Evolutionary conservation across 1,140 invertebrate genomes (phyloP).

Genomic region (Babylonia areolata): DNA sequence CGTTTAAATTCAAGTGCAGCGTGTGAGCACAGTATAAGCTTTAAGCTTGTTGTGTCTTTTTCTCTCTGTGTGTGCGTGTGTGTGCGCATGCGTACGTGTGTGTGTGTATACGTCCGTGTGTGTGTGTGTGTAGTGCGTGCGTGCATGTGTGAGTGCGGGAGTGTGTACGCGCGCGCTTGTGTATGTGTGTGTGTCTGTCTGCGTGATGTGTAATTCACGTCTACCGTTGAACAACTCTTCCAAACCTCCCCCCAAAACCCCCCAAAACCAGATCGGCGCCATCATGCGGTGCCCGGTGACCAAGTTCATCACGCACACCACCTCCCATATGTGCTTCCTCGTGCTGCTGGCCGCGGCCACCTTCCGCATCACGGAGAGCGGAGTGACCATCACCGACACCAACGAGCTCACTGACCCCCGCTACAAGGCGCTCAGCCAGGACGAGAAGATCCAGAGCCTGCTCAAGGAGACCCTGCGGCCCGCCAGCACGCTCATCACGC

Average conservation of each 20-base stretch:
- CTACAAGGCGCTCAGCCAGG: constrained; percentile 62
- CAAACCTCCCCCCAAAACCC: background rate
- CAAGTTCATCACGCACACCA: constrained; percentile 95
- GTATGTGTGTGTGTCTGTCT: background rate
- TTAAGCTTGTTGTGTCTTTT: background rate
- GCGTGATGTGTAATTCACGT: background rate
- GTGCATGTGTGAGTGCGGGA: background rate
- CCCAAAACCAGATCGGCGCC: constrained; percentile 81
- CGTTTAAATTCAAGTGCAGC: too few relatives aligned
- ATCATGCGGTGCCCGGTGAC: constrained; percentile 98
- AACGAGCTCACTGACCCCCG: constrained; percentile 57
- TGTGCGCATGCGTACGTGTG: background rate
- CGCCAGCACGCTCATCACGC: constrained; percentile 72
- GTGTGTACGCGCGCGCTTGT: background rate
- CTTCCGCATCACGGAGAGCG: constrained; percentile 72
- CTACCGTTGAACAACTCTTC: background rate
- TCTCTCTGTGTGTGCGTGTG: background rate
- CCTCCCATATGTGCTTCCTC: constrained; percentile 75
- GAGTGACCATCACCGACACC: constrained; percentile 64
- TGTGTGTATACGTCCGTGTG: background rate
- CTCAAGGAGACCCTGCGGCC: constrained; percentile 72
- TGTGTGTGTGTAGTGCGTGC: constrained; percentile 18
- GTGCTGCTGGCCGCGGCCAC: constrained; percentile 74
- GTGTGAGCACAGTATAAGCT: too few relatives aligned
- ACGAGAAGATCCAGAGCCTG: constrained; percentile 72